Evolutionary conservation across 2,888 invertebrate genomes (phyloP).

Genomic region (Orchesella flavescens): DNA sequence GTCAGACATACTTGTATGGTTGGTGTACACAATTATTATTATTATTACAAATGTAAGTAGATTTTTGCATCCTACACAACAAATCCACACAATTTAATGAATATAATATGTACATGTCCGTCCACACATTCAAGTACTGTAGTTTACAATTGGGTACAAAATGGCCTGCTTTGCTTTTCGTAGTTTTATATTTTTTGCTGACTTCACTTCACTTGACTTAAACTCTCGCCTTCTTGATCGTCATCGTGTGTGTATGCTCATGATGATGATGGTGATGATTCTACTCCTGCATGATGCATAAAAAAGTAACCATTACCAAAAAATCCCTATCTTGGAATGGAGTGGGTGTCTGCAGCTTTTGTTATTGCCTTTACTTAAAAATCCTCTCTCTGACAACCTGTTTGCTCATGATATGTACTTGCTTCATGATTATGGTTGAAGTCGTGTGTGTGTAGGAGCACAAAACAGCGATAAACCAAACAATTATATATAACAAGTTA

Average conservation of each 20-base stretch:
- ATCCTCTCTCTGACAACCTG: slow-evolving; percentile 46
- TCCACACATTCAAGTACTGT: neutral
- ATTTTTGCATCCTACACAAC: slow-evolving; percentile 46
- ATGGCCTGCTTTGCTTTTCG: slow-evolving; percentile 9
- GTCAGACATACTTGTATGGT: neutral
- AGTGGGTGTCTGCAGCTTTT: slow-evolving; percentile 55
- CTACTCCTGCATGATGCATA: slow-evolving; percentile 28
- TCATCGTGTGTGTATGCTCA: slow-evolving; percentile 2
- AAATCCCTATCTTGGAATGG: slow-evolving; percentile 26
- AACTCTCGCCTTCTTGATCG: slow-evolving; percentile 27
- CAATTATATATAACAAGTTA: slow-evolving; percentile 47
- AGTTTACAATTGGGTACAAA: neutral
- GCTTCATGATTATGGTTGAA: neutral
- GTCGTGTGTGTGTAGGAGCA: slow-evolving; percentile 43
- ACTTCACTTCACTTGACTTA: slow-evolving; percentile 27
- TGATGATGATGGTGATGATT: neutral
- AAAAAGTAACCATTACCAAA: slow-evolving; percentile 46
- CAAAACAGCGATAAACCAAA: slow-evolving; percentile 41
- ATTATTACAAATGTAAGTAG: neutral
- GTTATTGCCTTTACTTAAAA: slow-evolving; percentile 28
- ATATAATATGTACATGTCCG: neutral
- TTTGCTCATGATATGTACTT: slow-evolving; percentile 39
- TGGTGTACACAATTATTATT: neutral
- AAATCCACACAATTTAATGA: slow-evolving; percentile 20
- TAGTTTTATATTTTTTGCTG: neutral